These are phyloP conservation scores for Sinohyriopsis cumingii DNA, from an alignment of 2,888 invertebrate species.

Conservation along the genomic window DNA sequence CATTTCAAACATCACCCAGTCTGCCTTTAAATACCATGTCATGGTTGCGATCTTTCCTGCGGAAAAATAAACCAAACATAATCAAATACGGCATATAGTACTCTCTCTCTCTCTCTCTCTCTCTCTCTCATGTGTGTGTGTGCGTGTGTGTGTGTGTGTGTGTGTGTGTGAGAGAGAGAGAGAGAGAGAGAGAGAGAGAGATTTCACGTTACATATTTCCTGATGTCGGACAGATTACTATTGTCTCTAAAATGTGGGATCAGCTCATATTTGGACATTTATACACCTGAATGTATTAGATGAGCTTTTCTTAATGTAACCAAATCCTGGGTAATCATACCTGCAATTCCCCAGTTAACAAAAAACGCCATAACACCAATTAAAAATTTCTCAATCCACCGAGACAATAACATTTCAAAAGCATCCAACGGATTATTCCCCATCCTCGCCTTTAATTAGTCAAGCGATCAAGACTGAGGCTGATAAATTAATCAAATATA, in stretches of 20 bases:
- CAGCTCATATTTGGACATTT: not conserved
- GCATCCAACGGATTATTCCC: too few relatives aligned
- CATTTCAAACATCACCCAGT: conserved; percentile 49
- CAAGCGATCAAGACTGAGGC: too few relatives aligned
- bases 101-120: not conserved
- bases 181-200: not conserved
- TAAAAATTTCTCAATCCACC: too few relatives aligned
- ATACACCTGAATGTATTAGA: too few relatives aligned
- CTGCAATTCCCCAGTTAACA: too few relatives aligned
- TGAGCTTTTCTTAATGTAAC: too few relatives aligned
- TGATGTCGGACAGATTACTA: not conserved
- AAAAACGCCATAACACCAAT: too few relatives aligned
- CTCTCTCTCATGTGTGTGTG: not conserved
- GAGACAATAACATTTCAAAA: too few relatives aligned
- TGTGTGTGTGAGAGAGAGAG: conserved; percentile 3
- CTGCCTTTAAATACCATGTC: conserved; percentile 48
- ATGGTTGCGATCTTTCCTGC: conserved; percentile 4
- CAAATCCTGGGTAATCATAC: too few relatives aligned
- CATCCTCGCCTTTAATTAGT: too few relatives aligned
- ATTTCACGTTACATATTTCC: not conserved
- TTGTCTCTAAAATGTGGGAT: not conserved
- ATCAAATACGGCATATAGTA: not conserved
- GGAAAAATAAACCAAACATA: not conserved
- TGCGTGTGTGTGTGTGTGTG: not conserved
- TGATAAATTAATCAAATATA: too few relatives aligned